Conservation (phyloP, 2,797 vertebrate species). For the Artibeus jamaicensis region DNA sequence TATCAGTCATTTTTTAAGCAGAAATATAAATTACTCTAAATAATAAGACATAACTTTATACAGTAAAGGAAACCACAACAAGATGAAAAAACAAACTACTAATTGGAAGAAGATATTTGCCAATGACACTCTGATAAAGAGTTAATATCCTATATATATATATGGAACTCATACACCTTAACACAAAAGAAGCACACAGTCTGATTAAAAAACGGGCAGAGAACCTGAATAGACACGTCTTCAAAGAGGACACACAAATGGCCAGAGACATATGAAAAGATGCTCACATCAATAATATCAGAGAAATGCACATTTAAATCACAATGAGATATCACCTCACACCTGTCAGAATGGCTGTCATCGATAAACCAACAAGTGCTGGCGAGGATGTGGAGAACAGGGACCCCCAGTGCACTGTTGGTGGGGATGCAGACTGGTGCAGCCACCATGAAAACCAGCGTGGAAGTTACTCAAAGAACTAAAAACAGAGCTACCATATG, state of each 20-base stretch:
- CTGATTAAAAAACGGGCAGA: neutral
- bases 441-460: neutral
- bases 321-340: neutral
- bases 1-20: neutral
- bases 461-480: neutral
- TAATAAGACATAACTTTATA: neutral
- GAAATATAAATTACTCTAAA: neutral
- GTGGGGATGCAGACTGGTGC: neutral
- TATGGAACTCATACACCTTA: neutral
- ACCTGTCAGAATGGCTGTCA: neutral
- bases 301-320: neutral
- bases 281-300: neutral
- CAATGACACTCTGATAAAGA: neutral
- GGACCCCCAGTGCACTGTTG: neutral
- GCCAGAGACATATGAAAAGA: neutral
- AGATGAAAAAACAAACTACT: neutral
- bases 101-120: neutral
- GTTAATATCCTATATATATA: neutral
- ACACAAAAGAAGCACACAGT: neutral
- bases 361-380: neutral
- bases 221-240: neutral
- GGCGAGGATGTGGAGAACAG: neutral
- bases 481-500: neutral
- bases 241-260: neutral
- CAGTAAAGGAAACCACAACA: neutral